Base-by-base conservation (phyloP, 2,888 invertebrate genomes). In the Latrodectus elegans region DNA sequence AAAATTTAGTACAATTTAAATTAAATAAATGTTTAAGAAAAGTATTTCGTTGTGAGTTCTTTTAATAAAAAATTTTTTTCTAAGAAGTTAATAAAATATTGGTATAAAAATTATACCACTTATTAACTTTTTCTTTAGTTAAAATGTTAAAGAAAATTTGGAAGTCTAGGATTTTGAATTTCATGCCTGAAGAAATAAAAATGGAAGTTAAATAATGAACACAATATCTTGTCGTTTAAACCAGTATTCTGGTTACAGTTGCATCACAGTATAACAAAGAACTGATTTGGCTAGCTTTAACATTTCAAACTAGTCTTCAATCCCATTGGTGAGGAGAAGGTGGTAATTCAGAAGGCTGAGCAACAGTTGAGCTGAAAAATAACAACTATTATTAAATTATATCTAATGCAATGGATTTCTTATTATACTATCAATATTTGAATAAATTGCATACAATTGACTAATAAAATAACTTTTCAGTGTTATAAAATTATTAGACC, bases 271-370 rank as follows among this genome's bases (percentile, higher is more conserved):
- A 72, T 38, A 38, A n/a, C 64, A 77, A 60, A 82, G 38, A 68
- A 70, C 71, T 49, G 51, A 65, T 81, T 86, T 86, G 86, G 86
- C 80, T 71, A 73, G 52, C 15, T 70, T 68, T 12, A 51, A 14
- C 15, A 22, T n/a, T 22, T 64, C 55, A 70, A 49, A 38, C 65
- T n/a, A 17, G 64, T 78, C 55, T 84, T 96, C 95, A 97, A 94
- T 97, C 97, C 99, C 99, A 99, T 92, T 97, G 97, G 93, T 98
- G 98, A 91, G 99, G 99, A 92, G 98, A 98, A 68, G 99, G 99
- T 92, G 99, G 99, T 93, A 99, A 94, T 94, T 99, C 99, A 90
- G 97, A 97, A 89, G 98, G 97, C 93, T 99, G 98, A 91, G 99
- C 99, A 92, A 99, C 96, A 91, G 97, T 96, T 92, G 98, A 97